Base-by-base conservation (phyloP, 2,113 vertebrate genomes). In the Callaeas wilsoni region DNA sequence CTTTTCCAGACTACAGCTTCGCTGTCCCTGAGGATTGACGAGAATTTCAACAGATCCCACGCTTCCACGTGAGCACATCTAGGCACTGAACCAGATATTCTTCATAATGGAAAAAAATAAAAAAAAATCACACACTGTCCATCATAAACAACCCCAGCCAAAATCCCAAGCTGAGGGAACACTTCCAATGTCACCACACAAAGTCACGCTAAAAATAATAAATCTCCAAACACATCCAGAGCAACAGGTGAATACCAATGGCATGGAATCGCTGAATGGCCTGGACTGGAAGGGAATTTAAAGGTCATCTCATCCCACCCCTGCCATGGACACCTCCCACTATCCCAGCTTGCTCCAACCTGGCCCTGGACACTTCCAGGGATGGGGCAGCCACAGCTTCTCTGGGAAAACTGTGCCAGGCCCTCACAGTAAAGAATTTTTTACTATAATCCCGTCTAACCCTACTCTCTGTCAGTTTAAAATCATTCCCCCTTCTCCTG, bases 321-420 rank as follows among this genome's bases (percentile, higher is more conserved):
- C 55, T 53, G 30, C 39, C 62, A 16, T 2, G 9, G 41, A 56
- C 57, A 42, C 2, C 29, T 75, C 25, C 33, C 46, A 22, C 6
- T 0, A 1, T 3, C 39, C 47, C 62, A 68, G 18, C 2, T 0
- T 27, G 32, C 32, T 64, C 85, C 59, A 57, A 0, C 12, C 49
- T 20, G 50, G 23, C 46, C 20, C 25, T 25, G 53, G 23, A 11
- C 20, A 13, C 25, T 22, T 2, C 69, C 87, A 89, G 39, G 62
- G 39, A 53, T 52, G 60, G 23, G 19, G 13, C 59, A 81, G 68
- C 37, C 52, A 65, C 32, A 44, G 23, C 4, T 59, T 1, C 9
- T 39, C 62, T 30, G 25, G 39, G 13, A 29, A 59, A 39, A 16
- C 29, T 17, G 5, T n/a, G 29, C 53, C 46, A 30, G 27, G 13